Evolutionary conservation across 2,113 vertebrate species (phyloP).

Genomic region (Zingel zingel): DNA sequence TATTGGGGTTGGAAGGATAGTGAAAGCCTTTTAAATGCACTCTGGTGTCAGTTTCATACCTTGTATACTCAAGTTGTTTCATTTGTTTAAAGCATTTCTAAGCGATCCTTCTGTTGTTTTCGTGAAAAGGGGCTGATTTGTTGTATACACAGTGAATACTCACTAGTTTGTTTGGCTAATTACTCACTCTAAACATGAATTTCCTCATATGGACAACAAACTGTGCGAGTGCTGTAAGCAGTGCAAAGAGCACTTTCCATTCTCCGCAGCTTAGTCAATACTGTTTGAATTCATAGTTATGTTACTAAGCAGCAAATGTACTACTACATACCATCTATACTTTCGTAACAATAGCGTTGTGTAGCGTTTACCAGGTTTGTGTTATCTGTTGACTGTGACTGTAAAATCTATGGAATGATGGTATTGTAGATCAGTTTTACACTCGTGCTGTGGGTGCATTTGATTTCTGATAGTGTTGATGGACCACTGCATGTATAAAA

Average conservation of each 20-base stretch:
- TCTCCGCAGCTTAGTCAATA: slow-evolving; percentile 33
- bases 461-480: slow-evolving; percentile 31
- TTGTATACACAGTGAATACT: slow-evolving; percentile 12
- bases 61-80: not conserved
- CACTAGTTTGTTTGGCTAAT: slow-evolving; percentile 34
- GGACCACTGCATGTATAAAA: not conserved
- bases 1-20: not conserved
- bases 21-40: not conserved
- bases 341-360: slow-evolving; percentile 39
- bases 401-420: not conserved
- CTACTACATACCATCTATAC: not conserved
- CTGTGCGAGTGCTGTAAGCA: slow-evolving; percentile 38
- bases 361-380: not conserved
- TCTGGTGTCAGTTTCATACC: not conserved
- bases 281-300: slow-evolving; percentile 48
- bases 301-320: slow-evolving; percentile 61
- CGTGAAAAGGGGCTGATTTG: slow-evolving; percentile 19
- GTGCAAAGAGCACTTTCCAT: slow-evolving; percentile 42
- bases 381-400: not conserved
- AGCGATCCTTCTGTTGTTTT: slow-evolving; percentile 5
- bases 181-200: slow-evolving; percentile 34
- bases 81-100: slow-evolving; percentile 6
- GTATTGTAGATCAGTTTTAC: not conserved
- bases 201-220: slow-evolving; percentile 57
- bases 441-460: not conserved